Conservation (phyloP, 2,113 vertebrate species). For the Poecilia latipinna region DNA sequence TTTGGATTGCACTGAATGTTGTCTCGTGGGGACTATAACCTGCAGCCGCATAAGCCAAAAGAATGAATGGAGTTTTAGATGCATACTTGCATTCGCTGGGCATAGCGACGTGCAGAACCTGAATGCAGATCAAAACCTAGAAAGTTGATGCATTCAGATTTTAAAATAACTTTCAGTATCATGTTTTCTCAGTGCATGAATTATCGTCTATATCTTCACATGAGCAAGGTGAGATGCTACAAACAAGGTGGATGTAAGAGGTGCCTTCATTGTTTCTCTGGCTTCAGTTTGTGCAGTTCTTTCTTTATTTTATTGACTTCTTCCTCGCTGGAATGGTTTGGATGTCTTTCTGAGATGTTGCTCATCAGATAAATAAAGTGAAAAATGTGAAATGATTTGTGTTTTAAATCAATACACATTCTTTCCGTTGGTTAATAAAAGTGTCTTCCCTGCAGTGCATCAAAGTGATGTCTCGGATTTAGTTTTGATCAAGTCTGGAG, state of each 20-base stretch:
- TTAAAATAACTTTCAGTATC: slow-evolving; percentile 21
- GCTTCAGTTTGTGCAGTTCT: slow-evolving; percentile 18
- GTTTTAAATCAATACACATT: background rate
- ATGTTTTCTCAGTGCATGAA: slow-evolving; percentile 43
- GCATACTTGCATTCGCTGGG: slow-evolving; percentile 29
- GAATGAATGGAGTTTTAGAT: slow-evolving; percentile 2
- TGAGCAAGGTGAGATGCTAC: slow-evolving; percentile 54
- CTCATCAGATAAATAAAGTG: background rate
- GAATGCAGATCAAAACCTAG: background rate
- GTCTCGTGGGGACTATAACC: background rate
- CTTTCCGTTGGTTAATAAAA: background rate
- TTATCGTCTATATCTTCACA: slow-evolving; percentile 51
- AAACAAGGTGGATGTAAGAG: slow-evolving; percentile 41
- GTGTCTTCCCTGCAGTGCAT: background rate
- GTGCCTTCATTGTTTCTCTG: slow-evolving; percentile 30
- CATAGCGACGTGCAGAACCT: slow-evolving; percentile 13
- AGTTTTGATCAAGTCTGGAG: background rate
- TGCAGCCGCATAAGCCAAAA: slow-evolving; percentile 14
- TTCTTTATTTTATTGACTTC: slow-evolving; percentile 9
- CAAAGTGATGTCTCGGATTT: background rate
- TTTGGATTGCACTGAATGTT: background rate
- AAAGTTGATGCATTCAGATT: slow-evolving; percentile 27
- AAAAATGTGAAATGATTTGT: background rate
- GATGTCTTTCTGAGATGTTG: background rate
- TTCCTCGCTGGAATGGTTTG: background rate